phyloP scores from a whole-genome alignment of 2,888 invertebrate genomes.

The Holacanthella duospinosa region DNA sequence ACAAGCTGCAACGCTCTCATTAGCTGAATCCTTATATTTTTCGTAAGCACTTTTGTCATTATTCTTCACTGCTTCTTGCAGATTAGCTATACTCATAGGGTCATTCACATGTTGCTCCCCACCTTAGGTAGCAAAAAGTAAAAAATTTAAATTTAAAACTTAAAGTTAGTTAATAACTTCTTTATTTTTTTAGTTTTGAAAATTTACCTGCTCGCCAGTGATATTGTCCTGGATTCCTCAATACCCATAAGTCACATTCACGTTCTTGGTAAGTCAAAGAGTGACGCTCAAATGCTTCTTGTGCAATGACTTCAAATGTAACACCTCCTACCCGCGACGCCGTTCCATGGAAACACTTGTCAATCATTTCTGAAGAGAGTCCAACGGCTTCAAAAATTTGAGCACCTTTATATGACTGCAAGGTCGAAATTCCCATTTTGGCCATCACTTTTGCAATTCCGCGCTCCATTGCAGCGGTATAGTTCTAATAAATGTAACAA shows the following conservation, averaged over 20 bases:
- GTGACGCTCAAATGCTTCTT: conserved; percentile 73
- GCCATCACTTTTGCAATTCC: conserved; percentile 94
- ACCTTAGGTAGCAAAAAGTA: conserved; percentile 44
- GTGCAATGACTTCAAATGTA: conserved; percentile 73
- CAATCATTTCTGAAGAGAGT: conserved; percentile 78
- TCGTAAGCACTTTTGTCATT: conserved; percentile 77
- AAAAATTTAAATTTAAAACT: background rate
- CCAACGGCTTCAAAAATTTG: conserved; percentile 99
- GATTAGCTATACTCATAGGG: conserved; percentile 67
- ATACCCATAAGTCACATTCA: conserved; percentile 59
- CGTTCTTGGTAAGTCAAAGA: conserved; percentile 59
- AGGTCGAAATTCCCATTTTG: conserved; percentile 98
- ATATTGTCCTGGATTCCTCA: conserved; percentile 81
- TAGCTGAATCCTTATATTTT: conserved; percentile 69
- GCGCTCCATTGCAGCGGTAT: conserved; percentile 79
- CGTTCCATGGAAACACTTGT: conserved; percentile 80
- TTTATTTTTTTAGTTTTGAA: background rate
- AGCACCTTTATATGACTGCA: conserved; percentile 97
- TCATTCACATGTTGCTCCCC: conserved; percentile 98
- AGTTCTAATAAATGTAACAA: conserved; percentile 50
- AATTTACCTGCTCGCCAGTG: conserved; percentile 69
- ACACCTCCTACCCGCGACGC: conserved; percentile 75
- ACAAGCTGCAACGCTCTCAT: conserved; percentile 73
- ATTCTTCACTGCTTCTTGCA: conserved; percentile 73
- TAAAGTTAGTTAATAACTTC: background rate